These are phyloP conservation scores for Varecia variegata DNA, from an alignment of 2,797 vertebrate genomes.

Conservation along the genomic window DNA sequence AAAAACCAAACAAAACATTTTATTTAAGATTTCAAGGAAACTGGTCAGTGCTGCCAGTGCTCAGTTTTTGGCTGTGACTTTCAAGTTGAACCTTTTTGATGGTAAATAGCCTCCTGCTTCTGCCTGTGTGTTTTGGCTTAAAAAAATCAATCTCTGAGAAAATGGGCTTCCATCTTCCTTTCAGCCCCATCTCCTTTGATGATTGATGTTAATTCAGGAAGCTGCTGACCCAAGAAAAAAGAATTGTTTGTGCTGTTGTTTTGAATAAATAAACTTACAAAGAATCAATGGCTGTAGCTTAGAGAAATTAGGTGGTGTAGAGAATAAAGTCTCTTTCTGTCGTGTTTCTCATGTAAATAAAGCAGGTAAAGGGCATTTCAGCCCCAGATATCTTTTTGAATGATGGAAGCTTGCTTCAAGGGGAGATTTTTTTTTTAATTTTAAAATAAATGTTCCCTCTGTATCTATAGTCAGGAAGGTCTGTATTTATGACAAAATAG, in stretches of 20 bases:
- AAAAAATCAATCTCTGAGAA: constrained; percentile 76
- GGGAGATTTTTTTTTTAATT: background rate
- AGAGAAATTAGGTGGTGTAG: constrained; percentile 68
- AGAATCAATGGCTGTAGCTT: constrained; percentile 77
- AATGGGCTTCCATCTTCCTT: constrained; percentile 74
- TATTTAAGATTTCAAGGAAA: constrained; percentile 38
- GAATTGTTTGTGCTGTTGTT: constrained; percentile 76
- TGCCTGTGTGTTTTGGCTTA: constrained; percentile 65
- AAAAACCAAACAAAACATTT: background rate
- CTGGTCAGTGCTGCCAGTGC: background rate
- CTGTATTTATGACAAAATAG: constrained; percentile 19
- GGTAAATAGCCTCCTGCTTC: constrained; percentile 50
- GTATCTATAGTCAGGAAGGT: background rate
- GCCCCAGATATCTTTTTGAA: constrained; percentile 16
- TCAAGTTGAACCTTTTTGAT: constrained; percentile 56
- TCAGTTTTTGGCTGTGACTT: constrained; percentile 58
- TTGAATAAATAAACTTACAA: constrained; percentile 80
- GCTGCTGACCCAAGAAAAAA: constrained; percentile 79
- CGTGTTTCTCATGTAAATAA: constrained; percentile 65
- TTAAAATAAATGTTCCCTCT: constrained; percentile 47
- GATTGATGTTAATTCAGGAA: constrained; percentile 78
- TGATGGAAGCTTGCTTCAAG: constrained; percentile 25
- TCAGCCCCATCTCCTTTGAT: constrained; percentile 58
- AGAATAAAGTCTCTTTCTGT: constrained; percentile 11
- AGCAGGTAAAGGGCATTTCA: constrained; percentile 42